phyloP scores from a whole-genome alignment of 2,888 invertebrate genomes.

The Meteorus colon region DNA sequence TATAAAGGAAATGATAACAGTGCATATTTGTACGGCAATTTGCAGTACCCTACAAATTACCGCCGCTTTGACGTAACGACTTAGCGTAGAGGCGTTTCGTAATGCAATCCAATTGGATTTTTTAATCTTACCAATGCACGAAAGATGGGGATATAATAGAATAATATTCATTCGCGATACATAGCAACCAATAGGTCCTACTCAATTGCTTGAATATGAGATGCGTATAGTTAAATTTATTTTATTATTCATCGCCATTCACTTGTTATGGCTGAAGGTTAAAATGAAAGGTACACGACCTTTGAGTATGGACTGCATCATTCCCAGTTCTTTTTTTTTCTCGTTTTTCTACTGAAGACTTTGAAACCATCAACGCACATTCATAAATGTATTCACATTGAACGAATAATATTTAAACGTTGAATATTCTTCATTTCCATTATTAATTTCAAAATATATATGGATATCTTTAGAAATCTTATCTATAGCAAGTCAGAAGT shows the following conservation, averaged over 20 bases:
- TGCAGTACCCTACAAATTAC: slow-evolving; percentile 21
- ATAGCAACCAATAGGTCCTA: neutral
- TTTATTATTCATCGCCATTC: slow-evolving; percentile 21
- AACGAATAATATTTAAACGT: neutral
- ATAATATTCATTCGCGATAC: neutral
- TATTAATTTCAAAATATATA: neutral
- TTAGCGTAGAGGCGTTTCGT: slow-evolving; percentile 14
- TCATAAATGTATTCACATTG: no score
- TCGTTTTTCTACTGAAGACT: neutral
- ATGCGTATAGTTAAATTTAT: neutral
- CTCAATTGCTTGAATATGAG: neutral
- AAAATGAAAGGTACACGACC: slow-evolving; percentile 19
- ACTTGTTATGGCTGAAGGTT: slow-evolving; percentile 7
- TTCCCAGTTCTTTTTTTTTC: neutral
- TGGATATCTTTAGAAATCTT: neutral
- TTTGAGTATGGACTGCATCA: neutral
- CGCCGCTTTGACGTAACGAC: slow-evolving; percentile 31
- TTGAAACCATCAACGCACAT: neutral
- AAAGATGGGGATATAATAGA: neutral
- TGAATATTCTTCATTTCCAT: neutral
- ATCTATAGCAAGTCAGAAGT: neutral
- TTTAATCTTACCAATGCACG: neutral
- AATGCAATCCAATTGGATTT: slow-evolving; percentile 27
- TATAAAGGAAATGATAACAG: slow-evolving; percentile 13
- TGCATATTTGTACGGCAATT: slow-evolving; percentile 22